Conservation (phyloP, 2,113 vertebrate species). For the Bubo blakistoni region DNA sequence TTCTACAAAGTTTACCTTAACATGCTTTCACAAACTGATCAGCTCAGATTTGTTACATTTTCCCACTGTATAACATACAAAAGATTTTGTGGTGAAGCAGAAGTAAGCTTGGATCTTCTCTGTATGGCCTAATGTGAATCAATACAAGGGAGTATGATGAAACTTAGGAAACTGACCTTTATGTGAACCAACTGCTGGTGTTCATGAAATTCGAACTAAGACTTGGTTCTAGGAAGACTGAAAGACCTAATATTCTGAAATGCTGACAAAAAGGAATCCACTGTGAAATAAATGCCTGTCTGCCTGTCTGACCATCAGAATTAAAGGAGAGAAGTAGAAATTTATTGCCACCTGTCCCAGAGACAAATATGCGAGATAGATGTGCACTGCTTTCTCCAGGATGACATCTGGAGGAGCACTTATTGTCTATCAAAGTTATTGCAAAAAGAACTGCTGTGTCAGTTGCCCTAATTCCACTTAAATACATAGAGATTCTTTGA, state of each 20-base stretch:
- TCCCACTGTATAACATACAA: not conserved
- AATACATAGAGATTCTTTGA: not conserved
- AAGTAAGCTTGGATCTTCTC: not conserved
- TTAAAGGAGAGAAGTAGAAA: constrained; percentile 63
- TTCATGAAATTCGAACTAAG: constrained; percentile 48
- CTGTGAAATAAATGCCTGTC: constrained; percentile 59
- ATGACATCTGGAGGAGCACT: constrained; percentile 51
- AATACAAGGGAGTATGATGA: not conserved
- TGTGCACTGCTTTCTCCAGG: constrained; percentile 30
- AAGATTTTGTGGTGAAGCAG: not conserved
- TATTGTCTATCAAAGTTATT: constrained; percentile 25
- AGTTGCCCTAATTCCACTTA: constrained; percentile 3
- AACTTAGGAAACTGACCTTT: constrained; percentile 46
- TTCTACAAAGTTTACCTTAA: constrained; percentile 21
- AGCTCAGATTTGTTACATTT: constrained; percentile 1
- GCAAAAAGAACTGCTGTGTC: not conserved
- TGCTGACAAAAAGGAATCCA: constrained; percentile 59
- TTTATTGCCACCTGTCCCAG: constrained; percentile 59
- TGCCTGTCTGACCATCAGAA: constrained; percentile 60
- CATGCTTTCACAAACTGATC: constrained; percentile 9
- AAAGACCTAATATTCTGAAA: constrained; percentile 52
- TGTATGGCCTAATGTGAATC: not conserved
- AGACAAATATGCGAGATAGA: constrained; percentile 51
- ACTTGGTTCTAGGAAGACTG: constrained; percentile 19
- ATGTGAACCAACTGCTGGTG: constrained; percentile 17